phyloP scores from a whole-genome alignment of 2,113 vertebrate species.

The Barnardius zonarius region DNA sequence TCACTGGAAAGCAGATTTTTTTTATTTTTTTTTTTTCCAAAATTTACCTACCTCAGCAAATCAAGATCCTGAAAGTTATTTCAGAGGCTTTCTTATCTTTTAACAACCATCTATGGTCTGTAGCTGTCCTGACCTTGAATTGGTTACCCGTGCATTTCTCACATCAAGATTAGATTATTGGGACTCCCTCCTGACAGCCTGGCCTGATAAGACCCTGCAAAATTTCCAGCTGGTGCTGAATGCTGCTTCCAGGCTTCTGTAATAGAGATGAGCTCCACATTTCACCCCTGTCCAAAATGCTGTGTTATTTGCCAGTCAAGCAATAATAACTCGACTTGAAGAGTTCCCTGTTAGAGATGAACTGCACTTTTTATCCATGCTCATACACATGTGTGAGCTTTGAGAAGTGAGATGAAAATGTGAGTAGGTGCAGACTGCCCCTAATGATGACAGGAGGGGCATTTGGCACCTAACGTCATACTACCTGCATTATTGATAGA shows the following conservation, averaged over 20 bases:
- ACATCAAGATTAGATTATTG: conserved; percentile 69
- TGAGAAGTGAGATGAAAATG: neutral
- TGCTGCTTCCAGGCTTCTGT: conserved; percentile 30
- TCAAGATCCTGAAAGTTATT: conserved; percentile 32
- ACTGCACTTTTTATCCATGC: neutral
- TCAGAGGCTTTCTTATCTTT: conserved; percentile 40
- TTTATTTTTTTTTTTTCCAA: neutral
- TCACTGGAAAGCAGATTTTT: neutral
- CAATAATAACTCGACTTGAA: conserved; percentile 9
- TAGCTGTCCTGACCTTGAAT: conserved; percentile 56
- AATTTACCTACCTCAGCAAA: conserved; percentile 6
- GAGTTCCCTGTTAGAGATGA: neutral
- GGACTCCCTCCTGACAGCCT: conserved; percentile 35
- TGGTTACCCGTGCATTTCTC: conserved; percentile 51
- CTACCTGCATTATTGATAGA: neutral
- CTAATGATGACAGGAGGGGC: neutral
- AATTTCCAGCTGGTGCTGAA: conserved; percentile 55
- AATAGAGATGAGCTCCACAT: conserved; percentile 48
- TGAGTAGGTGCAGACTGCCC: neutral
- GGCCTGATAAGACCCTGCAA: conserved; percentile 49
- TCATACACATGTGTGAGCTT: fast-evolving
- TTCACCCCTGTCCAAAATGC: conserved; percentile 28
- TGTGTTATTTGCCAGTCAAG: conserved; percentile 52
- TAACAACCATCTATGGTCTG: conserved; percentile 31
- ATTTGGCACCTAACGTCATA: neutral